Evolutionary conservation across 1,140 invertebrate species (phyloP), one percentile per base, ranked within the genome.

Genomic region (Pseudomyrmex gracilis): DNA sequence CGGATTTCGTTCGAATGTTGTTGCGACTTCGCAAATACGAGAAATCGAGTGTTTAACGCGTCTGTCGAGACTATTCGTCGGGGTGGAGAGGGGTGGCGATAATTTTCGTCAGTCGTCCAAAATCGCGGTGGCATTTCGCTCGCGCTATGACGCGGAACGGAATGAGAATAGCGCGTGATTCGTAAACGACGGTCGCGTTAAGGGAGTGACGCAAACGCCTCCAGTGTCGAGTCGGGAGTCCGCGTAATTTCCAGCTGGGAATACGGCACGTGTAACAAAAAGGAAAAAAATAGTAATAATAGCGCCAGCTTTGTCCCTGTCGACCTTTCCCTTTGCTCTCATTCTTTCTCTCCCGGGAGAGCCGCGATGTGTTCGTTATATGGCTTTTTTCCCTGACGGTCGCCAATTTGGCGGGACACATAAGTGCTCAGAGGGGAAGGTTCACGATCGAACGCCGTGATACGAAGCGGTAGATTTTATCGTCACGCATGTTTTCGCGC

Each of bases 391-490:
- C 80, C 68, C 57, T 49, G 73, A 73, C 63, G 51, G 49, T 34
- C 45, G 85, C 73, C 85, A 84, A 87, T 66, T 78, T 73, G 74
- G 57, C 20, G 53, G 17, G 63, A 49, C 74, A 88, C 84, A 87
- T 86, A 84, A 88, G 86, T 77, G 82, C 24, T 34, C 34, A 34
- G 34, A 0, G 5, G 68, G 58, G 74, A 2, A 53, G 53, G 34
- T n/a, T 51, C 80, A 15, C 82, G 85, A 89, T 90, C 73, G 55
- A 76, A 63, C 71, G 51, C 63, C 61, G 53, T 71, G 88, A 91
- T 90, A 90, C 10, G 20, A 45, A n/a, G 24, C 22, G 55, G 57
- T 91, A 20, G 73, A 87, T 64, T 89, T 88, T 90, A 89, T 90
- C 90, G 89, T 89, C 90, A 89, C 82, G 86, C 87, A 70, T 68